phyloP scores from a whole-genome alignment of 2,113 vertebrate genomes.

The Tupaia tana region DNA sequence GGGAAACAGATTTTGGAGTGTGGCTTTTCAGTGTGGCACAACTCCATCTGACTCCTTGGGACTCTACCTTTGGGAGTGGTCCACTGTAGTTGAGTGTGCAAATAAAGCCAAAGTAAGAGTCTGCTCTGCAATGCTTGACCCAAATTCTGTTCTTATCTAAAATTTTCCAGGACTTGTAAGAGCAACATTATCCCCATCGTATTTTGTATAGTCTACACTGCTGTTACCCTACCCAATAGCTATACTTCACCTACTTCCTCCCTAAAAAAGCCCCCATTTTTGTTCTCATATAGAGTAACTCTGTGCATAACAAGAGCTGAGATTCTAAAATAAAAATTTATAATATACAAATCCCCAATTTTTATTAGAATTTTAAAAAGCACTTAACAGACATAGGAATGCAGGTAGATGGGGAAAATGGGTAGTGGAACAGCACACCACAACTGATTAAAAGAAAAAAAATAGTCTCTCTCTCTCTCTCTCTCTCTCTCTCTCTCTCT shows the following conservation, averaged over 20 bases:
- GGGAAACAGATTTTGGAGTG: slow-evolving; percentile 52
- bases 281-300: slow-evolving; percentile 2
- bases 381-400: too few species aligned
- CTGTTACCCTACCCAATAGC: not conserved
- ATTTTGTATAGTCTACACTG: not conserved
- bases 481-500: too few species aligned
- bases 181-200: not conserved
- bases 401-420: too few species aligned
- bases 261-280: not conserved
- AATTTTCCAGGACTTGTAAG: slow-evolving; percentile 26
- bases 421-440: too few species aligned
- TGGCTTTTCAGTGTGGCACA: slow-evolving; percentile 40
- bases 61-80: not conserved
- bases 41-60: not conserved
- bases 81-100: not conserved
- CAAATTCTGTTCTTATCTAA: slow-evolving; percentile 13
- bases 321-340: slow-evolving; percentile 47
- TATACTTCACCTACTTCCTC: slow-evolving; percentile 12
- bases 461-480: too few species aligned
- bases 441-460: too few species aligned
- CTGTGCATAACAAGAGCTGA: not conserved
- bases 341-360: not conserved
- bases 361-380: too few species aligned
- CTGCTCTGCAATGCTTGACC: not conserved
- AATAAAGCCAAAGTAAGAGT: not conserved